phyloP scores from a whole-genome alignment of 2,113 vertebrate genomes.

The Pygoscelis antarcticus region DNA sequence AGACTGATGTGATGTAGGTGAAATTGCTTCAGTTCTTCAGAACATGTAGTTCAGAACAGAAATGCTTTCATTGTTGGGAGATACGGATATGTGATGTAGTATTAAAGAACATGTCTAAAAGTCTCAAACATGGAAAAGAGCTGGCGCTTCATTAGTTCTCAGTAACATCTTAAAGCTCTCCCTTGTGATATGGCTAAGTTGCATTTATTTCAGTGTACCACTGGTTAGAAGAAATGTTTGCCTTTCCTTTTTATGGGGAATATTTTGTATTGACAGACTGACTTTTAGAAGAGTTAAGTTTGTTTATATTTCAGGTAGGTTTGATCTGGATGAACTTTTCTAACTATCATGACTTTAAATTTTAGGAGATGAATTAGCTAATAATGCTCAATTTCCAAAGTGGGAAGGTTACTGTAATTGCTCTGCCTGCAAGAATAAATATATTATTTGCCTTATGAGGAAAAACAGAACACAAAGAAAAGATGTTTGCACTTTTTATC shows the following conservation, averaged over 20 bases:
- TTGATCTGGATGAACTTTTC: background rate
- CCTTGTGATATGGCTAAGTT: background rate
- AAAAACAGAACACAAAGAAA: background rate
- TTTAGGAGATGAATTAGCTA: background rate
- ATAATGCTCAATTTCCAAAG: background rate
- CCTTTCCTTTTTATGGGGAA: background rate
- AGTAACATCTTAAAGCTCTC: background rate
- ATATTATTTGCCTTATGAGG: background rate
- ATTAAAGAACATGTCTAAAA: background rate
- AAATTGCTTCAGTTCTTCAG: background rate
- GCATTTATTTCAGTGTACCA: background rate
- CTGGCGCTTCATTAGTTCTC: background rate
- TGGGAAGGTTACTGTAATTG: background rate
- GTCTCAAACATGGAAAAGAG: background rate
- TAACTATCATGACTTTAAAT: background rate
- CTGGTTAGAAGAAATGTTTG: background rate
- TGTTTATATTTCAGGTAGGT: background rate
- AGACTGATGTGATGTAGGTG: background rate
- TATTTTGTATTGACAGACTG: background rate
- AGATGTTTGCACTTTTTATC: background rate
- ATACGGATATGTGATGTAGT: background rate
- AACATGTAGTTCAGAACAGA: background rate
- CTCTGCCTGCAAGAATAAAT: background rate
- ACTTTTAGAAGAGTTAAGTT: background rate
- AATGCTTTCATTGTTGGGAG: background rate